These are phyloP conservation scores for Muschampia plurimacula DNA, from an alignment of 2,888 invertebrate genomes.

Conservation along the genomic window DNA sequence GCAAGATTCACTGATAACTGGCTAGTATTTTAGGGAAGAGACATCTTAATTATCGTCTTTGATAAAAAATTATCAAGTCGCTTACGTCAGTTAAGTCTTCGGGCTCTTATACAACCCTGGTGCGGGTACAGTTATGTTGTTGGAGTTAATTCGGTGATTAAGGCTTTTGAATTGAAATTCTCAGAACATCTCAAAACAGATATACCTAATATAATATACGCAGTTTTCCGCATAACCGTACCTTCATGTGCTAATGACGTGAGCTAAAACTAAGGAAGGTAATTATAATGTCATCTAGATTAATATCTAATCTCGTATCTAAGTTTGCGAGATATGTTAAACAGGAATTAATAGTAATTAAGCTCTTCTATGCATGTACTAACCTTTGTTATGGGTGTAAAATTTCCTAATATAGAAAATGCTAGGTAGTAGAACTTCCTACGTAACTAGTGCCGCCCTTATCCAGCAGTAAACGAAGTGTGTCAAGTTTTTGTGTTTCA, in stretches of 20 bases:
- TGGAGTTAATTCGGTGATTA: not conserved
- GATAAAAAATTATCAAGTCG: not conserved
- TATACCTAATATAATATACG: not conserved
- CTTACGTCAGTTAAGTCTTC: too few relatives aligned
- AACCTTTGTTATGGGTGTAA: too few relatives aligned
- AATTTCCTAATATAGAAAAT: too few relatives aligned
- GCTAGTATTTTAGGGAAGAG: too few relatives aligned
- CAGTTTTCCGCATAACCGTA: not conserved
- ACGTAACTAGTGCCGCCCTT: too few relatives aligned
- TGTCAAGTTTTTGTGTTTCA: too few relatives aligned
- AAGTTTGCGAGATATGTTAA: not conserved
- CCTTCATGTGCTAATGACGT: slow-evolving; percentile 1
- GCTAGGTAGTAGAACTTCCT: too few relatives aligned
- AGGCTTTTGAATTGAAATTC: not conserved
- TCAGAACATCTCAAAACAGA: not conserved
- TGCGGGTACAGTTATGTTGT: not conserved
- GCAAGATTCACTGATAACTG: too few relatives aligned
- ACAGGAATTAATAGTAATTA: slow-evolving; percentile 1
- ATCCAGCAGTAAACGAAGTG: too few relatives aligned
- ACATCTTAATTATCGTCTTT: not conserved
- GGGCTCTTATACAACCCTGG: not conserved
- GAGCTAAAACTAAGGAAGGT: slow-evolving; percentile 1
- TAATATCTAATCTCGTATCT: not conserved
- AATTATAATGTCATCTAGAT: not conserved
- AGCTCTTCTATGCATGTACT: too few relatives aligned